A percentile compares a stretch with the other conserved stretches of the same genome.
These are phyloP conservation scores for Cynocephalus volans DNA, from an alignment of 2,113 vertebrate species.

Conservation along the genomic window DNA sequence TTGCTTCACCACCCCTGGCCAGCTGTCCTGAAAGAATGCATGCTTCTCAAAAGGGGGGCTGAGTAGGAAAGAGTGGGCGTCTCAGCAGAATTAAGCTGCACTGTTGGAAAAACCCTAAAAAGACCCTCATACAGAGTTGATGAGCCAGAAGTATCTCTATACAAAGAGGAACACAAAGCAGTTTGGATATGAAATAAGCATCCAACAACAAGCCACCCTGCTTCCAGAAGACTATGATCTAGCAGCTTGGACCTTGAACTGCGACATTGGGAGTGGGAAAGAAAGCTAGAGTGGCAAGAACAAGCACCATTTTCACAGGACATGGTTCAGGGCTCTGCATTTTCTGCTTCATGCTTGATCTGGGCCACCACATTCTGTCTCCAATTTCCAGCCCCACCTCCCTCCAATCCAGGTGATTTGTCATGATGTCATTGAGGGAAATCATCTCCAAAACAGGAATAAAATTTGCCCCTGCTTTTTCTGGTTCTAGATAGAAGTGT, in stretches of 20 bases:
- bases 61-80: not conserved
- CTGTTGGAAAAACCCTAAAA: not conserved
- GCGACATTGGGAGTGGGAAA: not conserved
- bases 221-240: not conserved
- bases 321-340: not conserved
- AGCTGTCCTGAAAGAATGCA: not conserved
- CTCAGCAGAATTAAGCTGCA: not conserved
- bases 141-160: not conserved
- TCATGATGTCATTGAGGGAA: not conserved
- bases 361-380: not conserved
- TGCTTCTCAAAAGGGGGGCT: not conserved
- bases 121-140: not conserved
- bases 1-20: not conserved
- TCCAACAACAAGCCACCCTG: not conserved
- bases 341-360: not conserved
- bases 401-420: not conserved
- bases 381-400: not conserved
- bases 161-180: not conserved
- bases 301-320: not conserved
- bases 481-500: conserved; percentile 81
- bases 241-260: not conserved
- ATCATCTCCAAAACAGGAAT: conserved; percentile 33
- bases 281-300: not conserved
- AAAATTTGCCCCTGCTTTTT: conserved; percentile 63
- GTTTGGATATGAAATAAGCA: not conserved